Evolutionary conservation across 2,888 invertebrate species (phyloP), one percentile per base, ranked within the genome.

Genomic region (Salticus scenicus): DNA sequence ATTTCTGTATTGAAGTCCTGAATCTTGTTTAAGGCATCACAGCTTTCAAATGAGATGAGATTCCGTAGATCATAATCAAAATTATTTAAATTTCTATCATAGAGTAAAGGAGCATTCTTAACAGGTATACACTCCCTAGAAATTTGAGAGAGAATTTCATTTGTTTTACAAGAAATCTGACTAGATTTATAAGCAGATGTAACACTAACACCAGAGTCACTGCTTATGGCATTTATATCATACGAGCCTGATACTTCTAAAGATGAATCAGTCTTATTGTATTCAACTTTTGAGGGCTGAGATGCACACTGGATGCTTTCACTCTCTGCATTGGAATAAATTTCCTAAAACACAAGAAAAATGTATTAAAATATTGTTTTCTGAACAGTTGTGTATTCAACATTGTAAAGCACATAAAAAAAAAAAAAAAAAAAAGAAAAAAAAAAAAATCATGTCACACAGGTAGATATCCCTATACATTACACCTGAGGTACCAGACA

Each of bases 141-240:
- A 47, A 17, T 17, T 47, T 17, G 7, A 17, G 7, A 12, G 2
- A 47, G 2, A 47, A 17, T 47, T 47, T 10, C 42, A 10, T 47
- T 5, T 47, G 1, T 5, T 14, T 47, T 10, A 4, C 24, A 7
- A 4, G 20, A 57, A 24, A 24, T 57, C 24, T 57, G 42, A 17
- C 41, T 73, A 51, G 66, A 64, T 42, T n/a, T 66, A 28, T 72
- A 64, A 31, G 72, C 41, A 12, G 72, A 84, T n/a, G 72, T 73
- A 20, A 84, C 67, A 77, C 83, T 84, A n/a, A 84, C 83, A 17
- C 83, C 83, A 14, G 83, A 84, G 41, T 84, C 83, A 69, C 73
- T 73, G 37, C 83, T 84, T 14, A 31, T 71, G 57, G 72, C 73
- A 57, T 76, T 84, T 42, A 57, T 57, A 24, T 57, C 57, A 57